phyloP scores from a whole-genome alignment of 37 sponge, comb jelly and placozoan genomes.

The Eunapius fragilis region DNA sequence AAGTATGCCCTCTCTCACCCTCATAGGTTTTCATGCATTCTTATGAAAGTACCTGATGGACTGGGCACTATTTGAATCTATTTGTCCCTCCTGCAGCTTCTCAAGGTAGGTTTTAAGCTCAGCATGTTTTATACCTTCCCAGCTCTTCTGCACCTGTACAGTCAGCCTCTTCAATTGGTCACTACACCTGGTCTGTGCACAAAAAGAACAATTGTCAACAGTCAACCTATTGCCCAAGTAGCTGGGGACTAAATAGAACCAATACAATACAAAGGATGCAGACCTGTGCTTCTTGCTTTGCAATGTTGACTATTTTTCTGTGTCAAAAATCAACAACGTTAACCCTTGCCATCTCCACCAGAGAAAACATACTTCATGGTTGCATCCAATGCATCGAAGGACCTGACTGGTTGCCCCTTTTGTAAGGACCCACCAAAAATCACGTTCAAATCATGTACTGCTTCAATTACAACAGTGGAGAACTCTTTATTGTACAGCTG shows the following conservation, averaged over 20 bases:
- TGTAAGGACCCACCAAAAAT: not conserved
- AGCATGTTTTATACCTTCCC: constrained; percentile 1
- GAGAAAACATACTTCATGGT: not conserved
- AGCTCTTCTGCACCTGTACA: constrained; percentile 4
- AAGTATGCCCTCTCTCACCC: too few relatives aligned
- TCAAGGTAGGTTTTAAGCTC: not conserved
- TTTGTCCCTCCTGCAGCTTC: not conserved
- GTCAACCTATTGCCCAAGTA: too few relatives aligned
- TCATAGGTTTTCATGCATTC: too few relatives aligned
- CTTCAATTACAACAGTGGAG: not conserved
- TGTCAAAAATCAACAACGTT: too few relatives aligned
- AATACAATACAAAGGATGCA: constrained; percentile 5
- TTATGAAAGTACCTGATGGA: not conserved
- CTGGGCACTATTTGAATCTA: not conserved
- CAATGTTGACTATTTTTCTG: not conserved
- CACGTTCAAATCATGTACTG: not conserved
- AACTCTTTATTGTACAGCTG: not conserved
- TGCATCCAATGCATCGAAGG: constrained; percentile 1
- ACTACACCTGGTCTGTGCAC: not conserved
- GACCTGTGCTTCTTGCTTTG: not conserved
- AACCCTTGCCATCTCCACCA: too few relatives aligned
- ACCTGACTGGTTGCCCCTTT: not conserved
- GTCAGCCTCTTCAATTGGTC: not conserved
- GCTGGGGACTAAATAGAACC: not conserved
- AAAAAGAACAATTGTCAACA: not conserved